phyloP scores from a whole-genome alignment of 2,113 vertebrate species.

The Saccopteryx leptura region DNA sequence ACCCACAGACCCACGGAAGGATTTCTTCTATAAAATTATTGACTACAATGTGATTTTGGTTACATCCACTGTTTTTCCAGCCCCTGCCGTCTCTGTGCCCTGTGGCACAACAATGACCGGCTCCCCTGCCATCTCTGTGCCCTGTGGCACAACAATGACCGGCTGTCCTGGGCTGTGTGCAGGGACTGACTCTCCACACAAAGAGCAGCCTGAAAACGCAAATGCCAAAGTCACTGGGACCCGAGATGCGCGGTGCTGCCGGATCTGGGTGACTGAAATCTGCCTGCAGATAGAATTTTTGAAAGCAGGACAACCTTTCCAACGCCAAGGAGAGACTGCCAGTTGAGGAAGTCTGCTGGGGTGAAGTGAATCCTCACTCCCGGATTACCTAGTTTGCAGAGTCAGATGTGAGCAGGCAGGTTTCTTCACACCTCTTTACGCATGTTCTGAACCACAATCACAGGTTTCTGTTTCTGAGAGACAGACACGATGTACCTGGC shows the following conservation, averaged over 20 bases:
- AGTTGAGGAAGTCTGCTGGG: neutral
- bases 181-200: neutral
- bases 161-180: neutral
- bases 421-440: neutral
- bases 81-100: neutral
- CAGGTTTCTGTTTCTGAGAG: conserved; percentile 2
- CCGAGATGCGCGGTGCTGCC: neutral
- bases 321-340: neutral
- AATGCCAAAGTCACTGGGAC: neutral
- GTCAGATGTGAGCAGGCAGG: neutral
- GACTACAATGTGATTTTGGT: neutral
- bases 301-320: neutral
- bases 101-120: neutral
- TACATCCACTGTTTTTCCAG: neutral
- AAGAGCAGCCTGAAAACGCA: neutral
- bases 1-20: neutral
- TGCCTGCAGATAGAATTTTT: neutral
- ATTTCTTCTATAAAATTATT: neutral
- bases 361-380: neutral
- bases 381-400: neutral
- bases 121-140: neutral
- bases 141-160: neutral
- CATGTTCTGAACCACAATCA: neutral
- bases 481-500: neutral
- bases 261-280: neutral